Percentiles rank a stretch among this genome's conserved stretches.
Conservation (phyloP, 2,113 vertebrate species). For the Dascyllus trimaculatus region DNA sequence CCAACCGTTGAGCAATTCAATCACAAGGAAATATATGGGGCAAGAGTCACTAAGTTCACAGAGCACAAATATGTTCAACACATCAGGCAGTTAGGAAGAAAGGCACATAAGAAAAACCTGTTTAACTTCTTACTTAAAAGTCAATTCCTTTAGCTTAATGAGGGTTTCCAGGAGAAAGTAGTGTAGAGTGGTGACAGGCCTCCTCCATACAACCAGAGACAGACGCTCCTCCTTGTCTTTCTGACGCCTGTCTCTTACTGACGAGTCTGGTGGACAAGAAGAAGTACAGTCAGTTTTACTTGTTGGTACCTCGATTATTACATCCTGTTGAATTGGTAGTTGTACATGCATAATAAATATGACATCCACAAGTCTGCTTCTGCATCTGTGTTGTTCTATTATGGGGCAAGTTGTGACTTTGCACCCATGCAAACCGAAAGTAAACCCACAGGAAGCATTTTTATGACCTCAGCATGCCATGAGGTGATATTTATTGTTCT, state of each 20-base stretch:
- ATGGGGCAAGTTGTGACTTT: neutral
- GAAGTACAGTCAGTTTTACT: neutral
- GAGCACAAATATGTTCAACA: neutral
- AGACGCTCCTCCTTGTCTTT: conserved; percentile 92
- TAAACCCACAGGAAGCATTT: neutral
- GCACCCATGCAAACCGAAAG: conserved; percentile 18
- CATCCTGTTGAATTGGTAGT: conserved; percentile 9
- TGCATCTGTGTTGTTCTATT: neutral
- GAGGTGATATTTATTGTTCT: neutral
- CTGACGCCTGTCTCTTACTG: conserved; percentile 87
- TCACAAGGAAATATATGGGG: neutral
- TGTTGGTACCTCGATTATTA: neutral
- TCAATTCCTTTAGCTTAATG: conserved; percentile 94
- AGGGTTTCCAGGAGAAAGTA: conserved; percentile 95
- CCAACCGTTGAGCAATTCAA: neutral
- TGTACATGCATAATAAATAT: conserved; percentile 36
- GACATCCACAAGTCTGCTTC: neutral
- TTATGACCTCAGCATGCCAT: conserved; percentile 8
- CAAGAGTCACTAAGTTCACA: neutral
- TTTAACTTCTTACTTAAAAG: conserved; percentile 89
- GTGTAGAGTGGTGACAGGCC: conserved; percentile 92
- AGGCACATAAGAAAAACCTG: conserved; percentile 12
- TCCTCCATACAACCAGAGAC: conserved; percentile 94
- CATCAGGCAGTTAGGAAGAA: neutral
- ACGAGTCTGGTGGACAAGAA: conserved; percentile 75